These are phyloP conservation scores for Cabera pusaria DNA, from an alignment of 2,888 invertebrate species.

Conservation along the genomic window DNA sequence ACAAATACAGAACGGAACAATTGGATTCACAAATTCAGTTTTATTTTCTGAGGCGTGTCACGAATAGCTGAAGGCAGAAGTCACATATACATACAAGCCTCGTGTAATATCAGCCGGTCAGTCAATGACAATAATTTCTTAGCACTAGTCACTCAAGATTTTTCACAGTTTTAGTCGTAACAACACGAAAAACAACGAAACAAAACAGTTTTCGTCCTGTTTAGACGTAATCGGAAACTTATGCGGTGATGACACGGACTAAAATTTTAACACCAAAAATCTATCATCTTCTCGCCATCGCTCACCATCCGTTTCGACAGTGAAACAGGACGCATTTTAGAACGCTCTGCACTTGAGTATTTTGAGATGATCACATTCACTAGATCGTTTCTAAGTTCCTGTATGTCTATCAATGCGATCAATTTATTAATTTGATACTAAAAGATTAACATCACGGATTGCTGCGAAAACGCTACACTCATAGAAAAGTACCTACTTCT, in stretches of 20 bases:
- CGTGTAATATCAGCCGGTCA: constrained; percentile 84
- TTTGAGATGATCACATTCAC: constrained; percentile 76
- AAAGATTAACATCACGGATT: constrained; percentile 86
- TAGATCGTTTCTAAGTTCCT: constrained; percentile 69
- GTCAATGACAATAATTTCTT: constrained; percentile 82
- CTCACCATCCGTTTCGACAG: constrained; percentile 82
- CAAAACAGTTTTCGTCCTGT: constrained; percentile 65
- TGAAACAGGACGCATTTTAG: constrained; percentile 81
- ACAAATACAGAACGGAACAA: constrained; percentile 77
- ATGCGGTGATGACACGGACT: constrained; percentile 80
- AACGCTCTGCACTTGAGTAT: constrained; percentile 75
- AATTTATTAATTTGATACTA: constrained; percentile 82
- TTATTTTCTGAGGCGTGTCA: constrained; percentile 84
- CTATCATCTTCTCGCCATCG: constrained; percentile 84
- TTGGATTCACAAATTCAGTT: constrained; percentile 79
- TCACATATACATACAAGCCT: constrained; percentile 84
- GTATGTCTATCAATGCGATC: constrained; percentile 71
- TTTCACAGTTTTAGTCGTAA: constrained; percentile 60
- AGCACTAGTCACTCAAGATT: constrained; percentile 70
- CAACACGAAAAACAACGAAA: constrained; percentile 69
- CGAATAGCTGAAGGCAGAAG: constrained; percentile 82
- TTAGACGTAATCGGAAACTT: constrained; percentile 69
- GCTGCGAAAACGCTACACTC: constrained; percentile 85
- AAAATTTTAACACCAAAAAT: constrained; percentile 83
- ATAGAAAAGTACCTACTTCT: constrained; percentile 87